These are phyloP conservation scores for Pentalonia nigronervosa DNA, from an alignment of 1,140 invertebrate genomes.

Conservation along the genomic window DNA sequence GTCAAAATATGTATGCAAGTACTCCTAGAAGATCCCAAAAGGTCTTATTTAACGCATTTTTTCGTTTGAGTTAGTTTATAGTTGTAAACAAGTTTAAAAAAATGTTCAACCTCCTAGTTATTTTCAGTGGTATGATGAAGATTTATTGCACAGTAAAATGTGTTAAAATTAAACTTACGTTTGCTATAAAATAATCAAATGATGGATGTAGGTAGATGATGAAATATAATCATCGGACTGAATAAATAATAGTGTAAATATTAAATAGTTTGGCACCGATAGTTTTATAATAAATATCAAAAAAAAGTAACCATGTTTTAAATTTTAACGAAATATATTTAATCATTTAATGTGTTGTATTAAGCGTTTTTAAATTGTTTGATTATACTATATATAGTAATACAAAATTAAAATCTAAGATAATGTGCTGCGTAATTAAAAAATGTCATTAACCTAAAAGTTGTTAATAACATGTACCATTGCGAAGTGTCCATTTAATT, in stretches of 20 bases:
- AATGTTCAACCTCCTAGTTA: neutral
- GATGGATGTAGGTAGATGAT: neutral
- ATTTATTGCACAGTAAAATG: neutral
- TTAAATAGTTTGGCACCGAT: neutral
- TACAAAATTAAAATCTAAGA: neutral
- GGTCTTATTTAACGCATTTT: neutral
- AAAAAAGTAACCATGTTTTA: neutral
- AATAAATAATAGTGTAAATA: neutral
- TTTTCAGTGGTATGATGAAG: neutral
- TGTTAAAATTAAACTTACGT: neutral
- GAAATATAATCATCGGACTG: neutral
- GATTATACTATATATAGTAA: neutral
- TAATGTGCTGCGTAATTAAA: neutral
- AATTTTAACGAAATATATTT: neutral
- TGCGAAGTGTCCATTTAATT: neutral
- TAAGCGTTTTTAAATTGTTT: neutral
- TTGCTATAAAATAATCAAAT: neutral
- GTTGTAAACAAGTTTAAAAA: neutral
- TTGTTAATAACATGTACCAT: neutral
- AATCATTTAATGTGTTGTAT: neutral
- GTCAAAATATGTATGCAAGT: neutral
- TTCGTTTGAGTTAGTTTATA: neutral
- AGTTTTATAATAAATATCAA: neutral
- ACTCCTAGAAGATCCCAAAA: neutral
- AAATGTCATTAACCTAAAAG: neutral